Conservation (phyloP, 2,888 invertebrate species). For the Ennomos quercinarius region DNA sequence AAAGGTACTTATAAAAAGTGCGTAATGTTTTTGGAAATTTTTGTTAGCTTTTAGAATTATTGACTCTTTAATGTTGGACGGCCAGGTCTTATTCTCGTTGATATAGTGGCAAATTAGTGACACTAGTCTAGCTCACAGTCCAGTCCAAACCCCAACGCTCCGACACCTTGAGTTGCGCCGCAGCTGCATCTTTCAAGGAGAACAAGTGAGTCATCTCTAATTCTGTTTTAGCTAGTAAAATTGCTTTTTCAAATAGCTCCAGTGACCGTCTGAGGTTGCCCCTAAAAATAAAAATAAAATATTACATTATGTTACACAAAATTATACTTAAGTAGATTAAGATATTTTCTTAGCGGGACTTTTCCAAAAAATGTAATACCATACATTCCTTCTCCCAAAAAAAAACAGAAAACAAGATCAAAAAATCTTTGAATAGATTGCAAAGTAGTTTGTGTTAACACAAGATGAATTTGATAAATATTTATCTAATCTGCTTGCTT, state of each 20-base stretch:
- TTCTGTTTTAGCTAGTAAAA: conserved; percentile 93
- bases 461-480: no score
- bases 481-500: no score
- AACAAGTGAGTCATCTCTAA: conserved; percentile 96
- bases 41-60: conserved; percentile 12
- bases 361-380: no score
- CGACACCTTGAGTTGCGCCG: conserved; percentile 94
- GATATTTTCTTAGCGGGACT: no score
- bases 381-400: no score
- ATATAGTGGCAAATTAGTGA: conserved; percentile 42
- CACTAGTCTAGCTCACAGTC: conserved; percentile 76
- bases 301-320: conserved; percentile 11
- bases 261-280: conserved; percentile 93
- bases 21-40: conserved; percentile 8
- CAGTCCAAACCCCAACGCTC: conserved; percentile 89
- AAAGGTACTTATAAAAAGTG: conserved; percentile 10
- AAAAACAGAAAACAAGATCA: no score
- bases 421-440: no score
- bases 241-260: conserved; percentile 94
- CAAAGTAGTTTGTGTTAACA: no score
- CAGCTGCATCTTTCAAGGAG: conserved; percentile 95
- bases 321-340: no score
- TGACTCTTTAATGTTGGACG: conserved; percentile 42
- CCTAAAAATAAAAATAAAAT: conserved; percentile 83
- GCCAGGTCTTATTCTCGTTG: conserved; percentile 69